These are phyloP conservation scores for Parochlus steinenii DNA, from an alignment of 2,888 invertebrate genomes.

Conservation along the genomic window DNA sequence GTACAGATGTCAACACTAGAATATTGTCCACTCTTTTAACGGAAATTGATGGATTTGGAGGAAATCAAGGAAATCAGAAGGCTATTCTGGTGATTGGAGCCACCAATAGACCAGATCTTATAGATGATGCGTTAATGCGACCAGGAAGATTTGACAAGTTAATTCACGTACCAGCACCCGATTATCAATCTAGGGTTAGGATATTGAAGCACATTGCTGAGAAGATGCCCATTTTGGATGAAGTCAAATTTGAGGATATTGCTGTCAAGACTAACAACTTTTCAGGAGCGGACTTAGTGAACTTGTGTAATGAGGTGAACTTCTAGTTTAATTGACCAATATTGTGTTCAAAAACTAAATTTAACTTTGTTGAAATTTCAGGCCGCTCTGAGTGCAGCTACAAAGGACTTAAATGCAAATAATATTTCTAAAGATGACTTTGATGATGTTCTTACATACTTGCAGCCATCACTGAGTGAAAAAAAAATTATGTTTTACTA, in stretches of 20 bases:
- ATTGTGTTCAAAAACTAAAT: too few species aligned
- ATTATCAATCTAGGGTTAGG: slow-evolving; percentile 31
- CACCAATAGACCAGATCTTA: slow-evolving; percentile 44
- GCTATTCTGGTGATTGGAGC: slow-evolving; percentile 42
- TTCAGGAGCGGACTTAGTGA: slow-evolving; percentile 37
- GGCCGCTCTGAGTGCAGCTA: slow-evolving; percentile 41
- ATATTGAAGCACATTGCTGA: slow-evolving; percentile 32
- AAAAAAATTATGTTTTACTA: slow-evolving; percentile 27
- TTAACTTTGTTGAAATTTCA: slow-evolving; percentile 18
- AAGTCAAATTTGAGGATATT: slow-evolving; percentile 29
- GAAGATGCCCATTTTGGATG: slow-evolving; percentile 30
- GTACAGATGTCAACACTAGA: slow-evolving; percentile 35
- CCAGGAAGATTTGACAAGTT: slow-evolving; percentile 46
- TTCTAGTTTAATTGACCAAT: too few species aligned
- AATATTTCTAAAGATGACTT: slow-evolving; percentile 28
- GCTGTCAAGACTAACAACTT: slow-evolving; percentile 32
- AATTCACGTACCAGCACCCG: slow-evolving; percentile 42
- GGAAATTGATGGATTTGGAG: slow-evolving; percentile 47
- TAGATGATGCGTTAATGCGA: slow-evolving; percentile 42
- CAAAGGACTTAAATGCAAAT: slow-evolving; percentile 28
- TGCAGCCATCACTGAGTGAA: slow-evolving; percentile 29
- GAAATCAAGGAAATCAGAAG: slow-evolving; percentile 7
- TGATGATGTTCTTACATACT: slow-evolving; percentile 22
- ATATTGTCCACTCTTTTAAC: slow-evolving; percentile 42
- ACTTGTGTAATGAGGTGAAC: slow-evolving; percentile 38